Conservation (phyloP, 2,113 vertebrate genomes). For the Nibea coibor region DNA sequence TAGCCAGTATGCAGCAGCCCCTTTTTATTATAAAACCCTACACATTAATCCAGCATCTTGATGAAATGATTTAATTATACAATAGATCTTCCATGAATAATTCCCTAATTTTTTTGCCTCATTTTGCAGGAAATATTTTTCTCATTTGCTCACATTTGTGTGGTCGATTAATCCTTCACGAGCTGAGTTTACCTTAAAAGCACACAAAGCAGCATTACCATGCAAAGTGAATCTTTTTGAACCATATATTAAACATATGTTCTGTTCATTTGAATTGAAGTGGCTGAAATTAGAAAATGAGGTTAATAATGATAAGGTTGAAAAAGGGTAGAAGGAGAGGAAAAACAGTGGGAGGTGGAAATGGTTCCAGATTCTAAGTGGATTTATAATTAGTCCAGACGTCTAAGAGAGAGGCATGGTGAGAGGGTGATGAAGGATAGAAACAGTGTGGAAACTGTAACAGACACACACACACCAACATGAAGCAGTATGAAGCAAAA, state of each 20-base stretch:
- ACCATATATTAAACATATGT: background rate
- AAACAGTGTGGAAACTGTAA: conserved; percentile 2
- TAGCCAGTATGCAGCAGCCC: background rate
- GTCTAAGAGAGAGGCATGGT: background rate
- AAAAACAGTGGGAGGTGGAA: background rate
- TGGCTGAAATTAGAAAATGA: background rate
- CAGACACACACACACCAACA: background rate
- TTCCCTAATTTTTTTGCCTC: background rate
- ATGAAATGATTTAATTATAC: background rate
- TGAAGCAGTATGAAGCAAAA: conserved; percentile 14
- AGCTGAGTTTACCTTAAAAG: background rate
- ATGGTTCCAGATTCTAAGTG: background rate
- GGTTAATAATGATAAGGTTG: too few relatives aligned
- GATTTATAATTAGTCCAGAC: conserved; percentile 16
- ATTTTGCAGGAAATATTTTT: background rate
- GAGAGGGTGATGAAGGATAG: conserved; percentile 28
- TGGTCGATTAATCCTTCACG: background rate
- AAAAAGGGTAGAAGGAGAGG: background rate
- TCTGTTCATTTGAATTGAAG: background rate
- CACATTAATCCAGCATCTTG: background rate
- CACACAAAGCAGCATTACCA: background rate
- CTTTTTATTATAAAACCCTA: background rate
- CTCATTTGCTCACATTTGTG: background rate
- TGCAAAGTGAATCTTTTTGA: background rate
- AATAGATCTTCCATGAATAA: background rate